Evolutionary conservation across 2,113 vertebrate genomes (phyloP).

Genomic region (Serinus canaria): DNA sequence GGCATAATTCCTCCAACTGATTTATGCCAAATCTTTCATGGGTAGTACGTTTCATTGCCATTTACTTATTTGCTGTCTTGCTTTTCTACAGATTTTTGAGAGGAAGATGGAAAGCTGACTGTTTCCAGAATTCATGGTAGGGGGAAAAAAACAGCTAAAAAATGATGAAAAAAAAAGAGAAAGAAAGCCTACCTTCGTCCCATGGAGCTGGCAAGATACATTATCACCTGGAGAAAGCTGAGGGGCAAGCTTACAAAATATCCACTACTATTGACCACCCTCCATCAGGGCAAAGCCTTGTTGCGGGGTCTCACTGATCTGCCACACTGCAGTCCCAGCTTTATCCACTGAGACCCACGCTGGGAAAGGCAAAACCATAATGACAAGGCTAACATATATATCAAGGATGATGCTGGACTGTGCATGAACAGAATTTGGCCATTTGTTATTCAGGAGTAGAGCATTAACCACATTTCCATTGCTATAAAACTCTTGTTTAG

Average conservation of each 20-base stretch:
- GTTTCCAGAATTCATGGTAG: background rate
- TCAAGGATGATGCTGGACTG: background rate
- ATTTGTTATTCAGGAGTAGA: background rate
- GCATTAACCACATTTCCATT: background rate
- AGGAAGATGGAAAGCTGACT: background rate
- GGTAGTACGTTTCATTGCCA: background rate
- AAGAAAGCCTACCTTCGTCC: background rate
- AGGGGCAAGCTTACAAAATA: background rate
- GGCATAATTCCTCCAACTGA: background rate
- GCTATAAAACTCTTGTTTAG: background rate
- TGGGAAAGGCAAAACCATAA: background rate
- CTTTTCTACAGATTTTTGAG: background rate
- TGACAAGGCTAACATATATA: background rate
- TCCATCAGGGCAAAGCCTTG: background rate
- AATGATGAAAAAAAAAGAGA: background rate
- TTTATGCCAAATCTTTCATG: background rate
- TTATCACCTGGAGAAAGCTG: background rate
- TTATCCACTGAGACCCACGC: background rate
- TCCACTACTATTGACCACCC: background rate
- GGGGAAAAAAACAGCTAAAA: rapidly evolving
- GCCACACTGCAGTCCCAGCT: background rate
- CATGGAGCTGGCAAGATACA: background rate
- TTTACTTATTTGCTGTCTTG: background rate
- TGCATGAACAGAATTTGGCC: background rate
- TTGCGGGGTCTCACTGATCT: background rate